phyloP scores from a whole-genome alignment of 1,140 invertebrate species.

The Drosophila parabipectinata region DNA sequence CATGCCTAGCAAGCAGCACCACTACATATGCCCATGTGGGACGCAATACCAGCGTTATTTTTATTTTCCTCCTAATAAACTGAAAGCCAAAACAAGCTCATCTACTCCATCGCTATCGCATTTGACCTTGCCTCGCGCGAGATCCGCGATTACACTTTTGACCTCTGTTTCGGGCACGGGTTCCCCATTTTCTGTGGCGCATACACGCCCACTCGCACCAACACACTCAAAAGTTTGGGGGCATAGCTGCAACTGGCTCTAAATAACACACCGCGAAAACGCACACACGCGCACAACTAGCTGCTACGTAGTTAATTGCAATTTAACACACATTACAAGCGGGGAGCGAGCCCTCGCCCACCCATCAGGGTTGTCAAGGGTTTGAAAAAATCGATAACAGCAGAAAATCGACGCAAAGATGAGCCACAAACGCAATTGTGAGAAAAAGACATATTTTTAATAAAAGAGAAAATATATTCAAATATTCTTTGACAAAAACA shows the following conservation, averaged over 20 bases:
- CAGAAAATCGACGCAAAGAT: background rate
- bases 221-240: conserved; percentile 23
- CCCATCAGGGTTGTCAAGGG: conserved; percentile 25
- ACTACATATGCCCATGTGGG: background rate
- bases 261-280: conserved; percentile 11
- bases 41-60: conserved; percentile 1
- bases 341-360: conserved; percentile 28
- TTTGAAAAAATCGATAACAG: conserved; percentile 5
- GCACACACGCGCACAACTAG: conserved; percentile 29
- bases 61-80: background rate
- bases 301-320: conserved; percentile 42
- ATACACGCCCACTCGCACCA: conserved; percentile 20
- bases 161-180: conserved; percentile 60
- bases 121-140: conserved; percentile 7
- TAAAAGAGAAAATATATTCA: no score
- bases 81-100: conserved; percentile 4
- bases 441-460: background rate
- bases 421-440: background rate
- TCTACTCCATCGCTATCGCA: background rate
- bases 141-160: conserved; percentile 62
- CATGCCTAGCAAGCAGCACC: background rate
- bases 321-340: conserved; percentile 39
- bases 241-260: conserved; percentile 41
- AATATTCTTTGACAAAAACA: no score
- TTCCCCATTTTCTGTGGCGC: conserved; percentile 20